Evolutionary conservation across 2,113 vertebrate genomes (phyloP).

Genomic region (Hemibagrus wyckioides): DNA sequence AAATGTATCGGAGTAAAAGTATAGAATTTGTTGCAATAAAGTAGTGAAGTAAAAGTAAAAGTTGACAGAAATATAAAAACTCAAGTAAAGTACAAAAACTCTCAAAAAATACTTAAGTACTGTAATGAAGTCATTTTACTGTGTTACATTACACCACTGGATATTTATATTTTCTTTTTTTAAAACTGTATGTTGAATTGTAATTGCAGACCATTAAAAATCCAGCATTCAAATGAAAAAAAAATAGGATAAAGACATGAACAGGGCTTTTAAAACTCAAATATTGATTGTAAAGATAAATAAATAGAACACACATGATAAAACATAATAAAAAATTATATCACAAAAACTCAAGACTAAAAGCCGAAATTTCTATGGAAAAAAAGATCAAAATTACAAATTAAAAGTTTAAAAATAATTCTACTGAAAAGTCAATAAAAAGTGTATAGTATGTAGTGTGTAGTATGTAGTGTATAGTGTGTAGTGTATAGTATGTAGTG

Average conservation of each 20-base stretch:
- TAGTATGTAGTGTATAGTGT: too few relatives aligned
- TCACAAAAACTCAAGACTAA: not conserved
- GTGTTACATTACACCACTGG: too few relatives aligned
- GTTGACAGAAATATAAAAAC: too few relatives aligned
- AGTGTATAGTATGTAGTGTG: too few relatives aligned
- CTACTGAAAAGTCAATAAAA: not conserved
- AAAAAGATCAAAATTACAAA: not conserved
- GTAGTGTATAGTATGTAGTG: too few relatives aligned
- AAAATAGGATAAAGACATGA: not conserved
- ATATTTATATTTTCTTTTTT: too few relatives aligned
- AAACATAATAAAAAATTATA: not conserved
- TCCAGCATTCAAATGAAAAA: not conserved
- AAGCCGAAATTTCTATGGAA: not conserved
- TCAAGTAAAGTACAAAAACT: too few relatives aligned
- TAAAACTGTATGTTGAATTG: not conserved
- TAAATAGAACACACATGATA: not conserved
- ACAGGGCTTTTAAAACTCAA: not conserved
- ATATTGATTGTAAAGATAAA: not conserved
- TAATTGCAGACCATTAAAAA: not conserved
- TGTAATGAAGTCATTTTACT: too few relatives aligned
- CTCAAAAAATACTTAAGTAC: too few relatives aligned
- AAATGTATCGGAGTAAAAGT: too few relatives aligned
- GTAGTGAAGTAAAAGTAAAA: too few relatives aligned
- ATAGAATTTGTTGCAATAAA: too few relatives aligned
- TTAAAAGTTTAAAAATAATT: not conserved